phyloP scores from a whole-genome alignment of 2,888 invertebrate genomes.

The Dolomedes plantarius region DNA sequence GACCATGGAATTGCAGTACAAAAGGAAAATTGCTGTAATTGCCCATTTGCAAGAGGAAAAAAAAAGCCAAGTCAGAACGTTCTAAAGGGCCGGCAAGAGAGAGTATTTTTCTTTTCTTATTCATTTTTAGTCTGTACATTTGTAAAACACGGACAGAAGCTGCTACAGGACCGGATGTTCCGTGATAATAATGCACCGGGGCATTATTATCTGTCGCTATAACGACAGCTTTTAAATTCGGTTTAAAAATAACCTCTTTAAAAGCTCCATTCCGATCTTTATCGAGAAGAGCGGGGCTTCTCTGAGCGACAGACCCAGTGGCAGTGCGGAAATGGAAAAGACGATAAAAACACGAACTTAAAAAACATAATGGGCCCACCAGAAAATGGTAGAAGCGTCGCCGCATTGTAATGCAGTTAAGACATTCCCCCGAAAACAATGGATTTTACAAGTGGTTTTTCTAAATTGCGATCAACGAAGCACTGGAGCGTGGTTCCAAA shows the following conservation, averaged over 20 bases:
- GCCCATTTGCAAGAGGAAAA: no score
- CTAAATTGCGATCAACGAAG: conserved; percentile 62
- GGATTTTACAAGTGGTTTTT: conserved; percentile 32
- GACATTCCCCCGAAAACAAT: conserved; percentile 10
- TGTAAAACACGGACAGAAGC: neutral
- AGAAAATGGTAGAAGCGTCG: neutral
- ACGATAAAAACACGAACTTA: conserved; percentile 20
- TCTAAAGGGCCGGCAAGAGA: no score
- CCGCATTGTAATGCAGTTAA: conserved; percentile 8
- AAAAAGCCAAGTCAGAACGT: no score
- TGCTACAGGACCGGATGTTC: neutral
- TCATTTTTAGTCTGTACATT: neutral
- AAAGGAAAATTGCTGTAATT: no score
- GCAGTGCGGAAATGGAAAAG: conserved; percentile 32
- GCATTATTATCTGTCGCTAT: neutral
- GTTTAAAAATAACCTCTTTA: conserved; percentile 3
- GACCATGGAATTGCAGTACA: no score
- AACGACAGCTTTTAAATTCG: neutral
- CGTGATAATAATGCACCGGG: neutral
- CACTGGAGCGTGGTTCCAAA: conserved; percentile 58
- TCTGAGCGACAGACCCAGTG: neutral
- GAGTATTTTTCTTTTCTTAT: neutral
- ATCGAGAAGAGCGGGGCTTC: neutral
- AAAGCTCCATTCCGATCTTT: neutral
- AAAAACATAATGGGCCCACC: conserved; percentile 16